Conservation (phyloP, 2,113 vertebrate genomes). For the Recurvirostra avosetta region DNA sequence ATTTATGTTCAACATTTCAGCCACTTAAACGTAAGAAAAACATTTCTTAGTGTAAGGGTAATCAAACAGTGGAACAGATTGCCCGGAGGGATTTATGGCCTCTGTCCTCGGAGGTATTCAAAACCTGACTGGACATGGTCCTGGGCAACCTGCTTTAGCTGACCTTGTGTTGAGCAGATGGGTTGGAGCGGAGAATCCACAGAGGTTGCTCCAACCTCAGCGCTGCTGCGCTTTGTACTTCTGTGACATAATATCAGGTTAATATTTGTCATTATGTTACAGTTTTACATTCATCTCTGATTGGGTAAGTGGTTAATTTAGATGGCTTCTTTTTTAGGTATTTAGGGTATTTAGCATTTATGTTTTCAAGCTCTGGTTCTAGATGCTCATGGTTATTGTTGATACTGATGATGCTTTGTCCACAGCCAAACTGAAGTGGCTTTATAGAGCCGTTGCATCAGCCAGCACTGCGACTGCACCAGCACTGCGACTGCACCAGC, state of each 20-base stretch:
- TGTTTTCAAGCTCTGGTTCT: not conserved
- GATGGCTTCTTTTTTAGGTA: not conserved
- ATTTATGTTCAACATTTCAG: not conserved
- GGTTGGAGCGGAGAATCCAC: not conserved
- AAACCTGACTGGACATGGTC: not conserved
- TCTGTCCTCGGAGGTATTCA: not conserved
- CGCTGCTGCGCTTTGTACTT: not conserved
- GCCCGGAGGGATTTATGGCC: not conserved
- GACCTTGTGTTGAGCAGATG: not conserved
- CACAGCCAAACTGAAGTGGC: not conserved
- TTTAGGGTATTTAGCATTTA: not conserved
- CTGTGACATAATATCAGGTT: not conserved
- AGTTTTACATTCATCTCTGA: not conserved
- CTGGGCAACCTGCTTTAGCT: not conserved
- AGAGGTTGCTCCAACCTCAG: not conserved
- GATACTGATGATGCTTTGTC: not conserved
- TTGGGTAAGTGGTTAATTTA: not conserved
- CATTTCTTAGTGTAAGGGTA: not conserved
- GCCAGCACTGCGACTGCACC: not conserved
- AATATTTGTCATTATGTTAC: not conserved
- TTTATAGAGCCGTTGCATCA: not conserved
- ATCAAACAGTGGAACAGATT: not conserved
- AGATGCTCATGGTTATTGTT: not conserved
- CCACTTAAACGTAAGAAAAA: not conserved
- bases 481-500: not conserved